phyloP scores from a whole-genome alignment of 92 coral and sea anemone genomes.

The Chrysogorgia sp. region DNA sequence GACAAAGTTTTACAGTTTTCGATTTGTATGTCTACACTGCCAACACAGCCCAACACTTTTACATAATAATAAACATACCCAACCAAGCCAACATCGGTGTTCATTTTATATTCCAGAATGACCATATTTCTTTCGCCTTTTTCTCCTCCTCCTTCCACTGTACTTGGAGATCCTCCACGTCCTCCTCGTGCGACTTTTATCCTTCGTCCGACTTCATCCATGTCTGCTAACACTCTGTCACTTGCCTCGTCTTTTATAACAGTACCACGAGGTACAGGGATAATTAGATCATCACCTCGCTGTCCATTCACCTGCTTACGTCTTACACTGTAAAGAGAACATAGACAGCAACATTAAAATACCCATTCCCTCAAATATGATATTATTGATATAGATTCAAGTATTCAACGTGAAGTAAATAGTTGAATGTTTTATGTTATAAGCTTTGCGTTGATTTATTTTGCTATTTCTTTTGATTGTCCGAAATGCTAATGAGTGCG shows the following conservation, averaged over 20 bases:
- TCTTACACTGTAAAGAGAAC: slow-evolving; percentile 24
- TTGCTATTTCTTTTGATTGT: no score
- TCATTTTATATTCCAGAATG: slow-evolving; percentile 74
- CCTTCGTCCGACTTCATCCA: slow-evolving; percentile 74
- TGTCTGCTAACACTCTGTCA: slow-evolving; percentile 71
- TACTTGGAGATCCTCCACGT: slow-evolving; percentile 84
- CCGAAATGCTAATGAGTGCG: no score
- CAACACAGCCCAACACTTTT: slow-evolving; percentile 1
- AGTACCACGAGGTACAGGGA: slow-evolving; percentile 93
- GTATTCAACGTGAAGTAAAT: no score
- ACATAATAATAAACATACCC: slow-evolving; percentile 70
- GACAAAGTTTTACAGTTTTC: not conserved
- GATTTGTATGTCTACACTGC: not conserved
- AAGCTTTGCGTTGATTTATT: no score
- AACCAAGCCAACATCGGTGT: slow-evolving; percentile 85
- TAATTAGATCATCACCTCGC: slow-evolving; percentile 78
- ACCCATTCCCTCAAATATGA: no score
- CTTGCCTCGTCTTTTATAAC: slow-evolving; percentile 70
- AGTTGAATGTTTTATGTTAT: no score
- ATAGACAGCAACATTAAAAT: not conserved
- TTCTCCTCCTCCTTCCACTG: slow-evolving; percentile 86
- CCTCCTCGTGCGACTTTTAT: slow-evolving; percentile 89
- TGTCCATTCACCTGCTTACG: slow-evolving; percentile 74
- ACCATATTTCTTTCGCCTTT: slow-evolving; percentile 77
- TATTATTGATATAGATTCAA: no score